Base-by-base conservation (phyloP, 2,797 vertebrate genomes). In the Gymnothorax javanicus region DNA sequence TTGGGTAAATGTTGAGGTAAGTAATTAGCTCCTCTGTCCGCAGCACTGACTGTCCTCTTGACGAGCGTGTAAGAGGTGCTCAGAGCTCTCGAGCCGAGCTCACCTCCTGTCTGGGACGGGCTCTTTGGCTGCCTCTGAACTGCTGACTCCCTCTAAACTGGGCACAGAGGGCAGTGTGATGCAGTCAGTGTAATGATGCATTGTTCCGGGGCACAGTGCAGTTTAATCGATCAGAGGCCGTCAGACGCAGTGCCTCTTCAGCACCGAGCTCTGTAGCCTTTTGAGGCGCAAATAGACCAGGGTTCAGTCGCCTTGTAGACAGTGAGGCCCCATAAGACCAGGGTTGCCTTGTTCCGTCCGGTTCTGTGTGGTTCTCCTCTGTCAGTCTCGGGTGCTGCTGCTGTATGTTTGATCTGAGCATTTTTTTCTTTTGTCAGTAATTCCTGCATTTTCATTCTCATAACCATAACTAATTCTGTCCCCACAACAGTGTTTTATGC, bases 391-490 rank as follows among this genome's bases (percentile, higher is more conserved):
- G 33, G 79, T 7, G 58, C 83, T 27, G 58, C 25, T 67, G 58
- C 81, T 62, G 79, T 52, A 71, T 33, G 71, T 86, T 25, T 73
- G n/a, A 94, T 94, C 94, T 91, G 92, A 93, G 95, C 95, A 94
- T 94, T 87, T 92, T 69, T 94, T 91, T 96, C 92, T 96, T 92
- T 95, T 90, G 94, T 43, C 33, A 43, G 33, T 43, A 43, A 43
- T 93, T 90, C 93, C 92, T 93, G 95, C 96, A 97, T 96, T 96
- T 97, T 96, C 96, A 97, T 95, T 97, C 97, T 96, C 96, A 97
- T 95, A 97, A 96, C 95, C 96, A 97, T 96, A 97, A 97, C 96
- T 96, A 96, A 97, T 96, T 96, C 96, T 92, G 96, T 95, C 96
- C 95, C 95, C 96, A 96, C 96, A 96, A 96, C 96, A 97, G 96